Evolutionary conservation across 1,140 invertebrate genomes (phyloP), one percentile per base, ranked within the genome.

Genomic region (Agrypnia vestita): DNA sequence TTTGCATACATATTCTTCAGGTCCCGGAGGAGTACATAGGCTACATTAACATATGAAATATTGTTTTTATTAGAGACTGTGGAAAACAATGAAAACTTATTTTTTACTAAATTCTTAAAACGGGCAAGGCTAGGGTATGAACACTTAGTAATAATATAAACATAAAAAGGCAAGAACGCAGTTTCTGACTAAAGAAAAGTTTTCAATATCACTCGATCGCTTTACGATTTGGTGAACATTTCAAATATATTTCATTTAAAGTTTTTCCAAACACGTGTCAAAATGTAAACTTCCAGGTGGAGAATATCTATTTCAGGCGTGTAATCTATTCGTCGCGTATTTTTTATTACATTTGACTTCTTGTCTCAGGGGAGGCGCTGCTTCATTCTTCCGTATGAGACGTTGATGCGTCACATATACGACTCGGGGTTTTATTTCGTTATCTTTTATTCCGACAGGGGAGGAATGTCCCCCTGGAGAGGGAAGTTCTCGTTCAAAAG

Each of bases 331-430:
- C 47, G 51, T 76, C 51, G 25, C 73, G 59, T 62, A 59, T 76
- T 76, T 74, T 76, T 76, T 76, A 76, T 62, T 62, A 47, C 73
- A 35, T 76, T 44, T 76, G 53, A 74, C 49, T 56, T 35, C 17
- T 55, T 10, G 15, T 61, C 55, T 59, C 73, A 56, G 21, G 21
- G 73, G 15, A 19, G 51, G 12, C 55, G 35, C n/a, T 62, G n/a
- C 55, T 62, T 43, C 35, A 21, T 43, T 55, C 73, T 55, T 8
- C 46, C 21, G 15, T 62, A 55, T 76, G 56, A 59, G 73, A 76
- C 59, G 59, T 76, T 76, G 73, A 76, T 76, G 61, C 25, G 73
- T 76, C 73, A 76, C n/a, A 76, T 49, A 75, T 59, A 75, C 12
- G 35, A 10, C 15, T 59, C 25, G 7, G 49, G 17, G 43, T 15